Conservation (phyloP, 2,797 vertebrate species). For the Gadopsis marmoratus region DNA sequence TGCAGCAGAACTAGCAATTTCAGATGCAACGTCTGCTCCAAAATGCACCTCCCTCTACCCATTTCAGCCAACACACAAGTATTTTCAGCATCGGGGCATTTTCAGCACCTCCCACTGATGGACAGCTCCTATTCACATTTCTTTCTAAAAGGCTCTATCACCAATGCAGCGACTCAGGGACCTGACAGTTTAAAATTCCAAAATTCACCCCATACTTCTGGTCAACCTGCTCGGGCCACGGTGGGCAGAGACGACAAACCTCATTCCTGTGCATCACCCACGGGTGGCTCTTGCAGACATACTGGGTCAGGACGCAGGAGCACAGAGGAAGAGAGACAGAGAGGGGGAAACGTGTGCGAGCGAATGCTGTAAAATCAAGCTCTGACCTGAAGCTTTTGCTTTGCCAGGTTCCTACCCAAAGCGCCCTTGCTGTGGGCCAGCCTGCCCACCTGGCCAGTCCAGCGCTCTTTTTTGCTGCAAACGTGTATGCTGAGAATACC, state of each 20-base stretch:
- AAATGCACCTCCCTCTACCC: constrained; percentile 50
- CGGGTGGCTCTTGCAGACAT: constrained; percentile 47
- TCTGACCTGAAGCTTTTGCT: constrained; percentile 35
- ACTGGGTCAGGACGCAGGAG: constrained; percentile 45
- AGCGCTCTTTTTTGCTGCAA: constrained; percentile 76
- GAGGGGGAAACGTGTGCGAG: not conserved
- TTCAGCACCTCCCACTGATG: constrained; percentile 76
- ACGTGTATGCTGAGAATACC: constrained; percentile 84
- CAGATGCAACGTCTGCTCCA: constrained; percentile 51
- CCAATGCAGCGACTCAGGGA: constrained; percentile 37
- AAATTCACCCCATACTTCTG: constrained; percentile 21
- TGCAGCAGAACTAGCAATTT: constrained; percentile 42
- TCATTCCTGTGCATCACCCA: constrained; percentile 32
- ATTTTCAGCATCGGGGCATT: constrained; percentile 65
- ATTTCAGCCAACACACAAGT: constrained; percentile 55
- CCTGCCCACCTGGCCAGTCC: constrained; percentile 77
- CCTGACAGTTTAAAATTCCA: constrained; percentile 17
- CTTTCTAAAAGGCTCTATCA: constrained; percentile 8
- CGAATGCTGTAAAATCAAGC: constrained; percentile 36
- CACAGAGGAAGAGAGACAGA: not conserved
- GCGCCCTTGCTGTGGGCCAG: constrained; percentile 58
- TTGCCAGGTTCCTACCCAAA: constrained; percentile 43
- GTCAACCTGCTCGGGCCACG: constrained; percentile 37
- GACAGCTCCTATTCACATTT: constrained; percentile 69
- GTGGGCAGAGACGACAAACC: constrained; percentile 27